Evolutionary conservation across 2,888 invertebrate genomes (phyloP), one percentile per base, ranked within the genome.

Genomic region (Heteromurus nitidus): DNA sequence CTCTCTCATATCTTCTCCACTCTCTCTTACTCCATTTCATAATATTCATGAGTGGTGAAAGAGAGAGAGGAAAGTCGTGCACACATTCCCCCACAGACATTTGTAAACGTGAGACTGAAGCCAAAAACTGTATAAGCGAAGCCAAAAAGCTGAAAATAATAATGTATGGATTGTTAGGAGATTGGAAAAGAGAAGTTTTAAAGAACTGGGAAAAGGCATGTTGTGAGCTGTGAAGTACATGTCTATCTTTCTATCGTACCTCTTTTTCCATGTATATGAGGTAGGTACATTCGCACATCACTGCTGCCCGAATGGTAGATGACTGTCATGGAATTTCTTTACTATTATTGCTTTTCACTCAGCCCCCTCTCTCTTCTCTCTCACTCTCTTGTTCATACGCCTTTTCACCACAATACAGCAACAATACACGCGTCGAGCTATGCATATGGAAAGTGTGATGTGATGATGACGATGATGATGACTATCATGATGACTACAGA

Each of bases 111-210:
- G 20, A 60, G 53, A 36, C 30, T 58, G 11, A 64, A 55, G 20
- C 65, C 55, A 58, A 26, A 16, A 55, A 30, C 28, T 44, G 28
- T 26, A 58, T 44, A 55, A 42, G 26, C 28, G 58, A 67, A 67
- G 55, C 67, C 65, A 65, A 67, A 75, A 67, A 44, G 75, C 67
- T 58, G 44, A 75, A 58, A 67, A 75, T 75, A 58, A 67, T 67
- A 75, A 67, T 74, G 75, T 67, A 53, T 67, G 75, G 30, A 75
- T 75, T 75, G 74, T 44, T 64, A 36, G 65, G 16, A 53, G 64
- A 65, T 74, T 65, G 64, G 65, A 53, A 74, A 64, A 74, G n/a
- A 53, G 65, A 20, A 74, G 44, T 28, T 58, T 58, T 58, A 16
- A 28, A 58, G 50, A 58, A 58, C 11, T 58, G 58, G 58, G 22